Base-by-base conservation (phyloP, 2,797 vertebrate species). In the Phoxinus dragarum region DNA sequence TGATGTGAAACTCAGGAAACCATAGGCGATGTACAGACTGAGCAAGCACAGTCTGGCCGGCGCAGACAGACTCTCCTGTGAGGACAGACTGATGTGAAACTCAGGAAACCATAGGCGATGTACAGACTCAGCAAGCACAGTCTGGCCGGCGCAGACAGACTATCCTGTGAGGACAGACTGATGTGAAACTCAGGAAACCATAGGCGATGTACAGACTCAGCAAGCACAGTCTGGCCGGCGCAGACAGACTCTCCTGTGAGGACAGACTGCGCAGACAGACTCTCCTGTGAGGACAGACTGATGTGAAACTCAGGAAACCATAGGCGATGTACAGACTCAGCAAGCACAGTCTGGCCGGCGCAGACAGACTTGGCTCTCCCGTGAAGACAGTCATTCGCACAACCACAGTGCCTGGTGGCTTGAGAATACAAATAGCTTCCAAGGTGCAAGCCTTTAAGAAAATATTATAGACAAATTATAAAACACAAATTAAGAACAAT, bases 171-270 rank as follows among this genome's bases (percentile, higher is more conserved):
- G 27, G 23, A n/a, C 23, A 59, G 9, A 92, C 86, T 88, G 83
- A 69, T 85, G 81, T 90, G 91, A 92, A 89, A 90, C 87, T 86
- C 81, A 87, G 77, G 90, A 86, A 79, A 86, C 87, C 86, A 88
- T 78, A 83, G 84, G 91, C 77, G 90, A 92, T 92, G 90, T 78
- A 81, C 86, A 87, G 76, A 88, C 87, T 93, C 87, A 90, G 89
- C 88, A 89, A 80, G 42, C 87, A 69, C 64, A 68, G 84, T 59
- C 69, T 88, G 84, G 71, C 69, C 76, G 23, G 23, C 1, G 56
- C 23, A 59, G 23, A n/a, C 23, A 59, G 9, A 59, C 23, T 59
- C 23, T 59, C 23, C 56, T 1, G 9, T 2, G 23, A n/a, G 23
- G 56, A 59, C 9, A 5, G 23, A 59, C n/a, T n/a, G 23, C 1